These are phyloP conservation scores for Sebastes variabilis DNA, from an alignment of 2,797 vertebrate species.

Conservation along the genomic window DNA sequence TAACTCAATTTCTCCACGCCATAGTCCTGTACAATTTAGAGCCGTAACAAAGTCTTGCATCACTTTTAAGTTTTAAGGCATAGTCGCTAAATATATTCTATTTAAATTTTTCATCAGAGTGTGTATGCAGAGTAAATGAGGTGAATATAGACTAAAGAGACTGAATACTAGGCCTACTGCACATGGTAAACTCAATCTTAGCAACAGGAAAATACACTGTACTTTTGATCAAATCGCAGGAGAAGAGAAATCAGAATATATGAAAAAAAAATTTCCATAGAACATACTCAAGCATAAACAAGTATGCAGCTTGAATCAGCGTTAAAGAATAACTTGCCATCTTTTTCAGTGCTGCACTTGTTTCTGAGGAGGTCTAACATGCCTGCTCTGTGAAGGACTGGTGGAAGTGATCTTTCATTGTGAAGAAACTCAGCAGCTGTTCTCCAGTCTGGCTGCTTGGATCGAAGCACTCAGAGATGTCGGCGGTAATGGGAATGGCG, in stretches of 20 bases:
- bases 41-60: no score
- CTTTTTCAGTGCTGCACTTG: constrained; percentile 68
- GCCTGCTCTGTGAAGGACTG: no score
- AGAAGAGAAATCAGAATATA: neutral
- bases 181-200: neutral
- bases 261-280: neutral
- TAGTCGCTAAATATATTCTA: no score
- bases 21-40: no score
- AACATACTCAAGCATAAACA: constrained; percentile 48
- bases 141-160: no score
- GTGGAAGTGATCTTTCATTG: no score
- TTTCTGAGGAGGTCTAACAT: neutral
- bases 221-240: neutral
- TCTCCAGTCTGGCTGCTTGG: constrained; percentile 16
- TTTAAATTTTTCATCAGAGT: no score
- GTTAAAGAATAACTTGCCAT: constrained; percentile 64
- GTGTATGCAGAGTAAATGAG: no score
- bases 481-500: constrained; percentile 39
- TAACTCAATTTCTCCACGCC: no score
- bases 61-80: no score
- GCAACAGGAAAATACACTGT: neutral
- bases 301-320: constrained; percentile 55
- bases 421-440: no score
- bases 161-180: no score
- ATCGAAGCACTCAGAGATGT: constrained; percentile 72